phyloP scores from a whole-genome alignment of 2,113 vertebrate species.

The Triplophysa tibetana region DNA sequence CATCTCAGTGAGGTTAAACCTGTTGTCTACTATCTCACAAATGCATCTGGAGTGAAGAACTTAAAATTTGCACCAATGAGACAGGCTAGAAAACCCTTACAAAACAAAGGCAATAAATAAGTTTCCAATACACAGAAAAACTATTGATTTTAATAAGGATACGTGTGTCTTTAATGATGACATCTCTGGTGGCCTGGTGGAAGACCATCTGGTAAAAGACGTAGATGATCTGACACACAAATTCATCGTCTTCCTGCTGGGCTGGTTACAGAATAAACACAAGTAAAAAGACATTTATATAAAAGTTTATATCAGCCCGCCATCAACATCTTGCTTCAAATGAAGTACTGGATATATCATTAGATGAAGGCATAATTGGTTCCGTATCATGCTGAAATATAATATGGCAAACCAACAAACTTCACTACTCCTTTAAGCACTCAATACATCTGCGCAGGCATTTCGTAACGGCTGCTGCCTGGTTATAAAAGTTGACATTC shows the following conservation, averaged over 20 bases:
- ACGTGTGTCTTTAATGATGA: conserved; percentile 98
- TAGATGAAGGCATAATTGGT: not conserved
- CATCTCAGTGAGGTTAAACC: not conserved
- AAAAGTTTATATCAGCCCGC: too few species aligned
- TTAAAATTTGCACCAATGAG: not conserved
- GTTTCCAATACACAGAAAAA: not conserved
- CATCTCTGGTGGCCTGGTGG: conserved; percentile 96
- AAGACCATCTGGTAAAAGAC: conserved; percentile 99
- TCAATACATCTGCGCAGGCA: conserved; percentile 6
- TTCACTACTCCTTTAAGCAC: not conserved
- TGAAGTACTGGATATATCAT: not conserved
- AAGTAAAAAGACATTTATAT: conserved; percentile 9
- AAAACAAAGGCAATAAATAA: not conserved
- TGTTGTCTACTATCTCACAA: not conserved
- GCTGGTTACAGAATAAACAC: conserved; percentile 68
- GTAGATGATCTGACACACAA: conserved; percentile 98
- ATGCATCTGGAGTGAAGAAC: not conserved
- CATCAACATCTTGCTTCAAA: not conserved
- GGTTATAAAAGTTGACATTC: conserved; percentile 20
- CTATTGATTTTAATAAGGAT: conserved; percentile 74
- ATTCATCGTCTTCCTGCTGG: conserved; percentile 97
- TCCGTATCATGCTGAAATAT: conserved; percentile 7
- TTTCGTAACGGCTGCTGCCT: conserved; percentile 19
- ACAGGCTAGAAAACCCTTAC: conserved; percentile 1
- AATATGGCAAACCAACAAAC: conserved; percentile 17